Evolutionary conservation across 2,888 invertebrate genomes (phyloP), one percentile per base, ranked within the genome.

Genomic region (Fragum whitleyi): DNA sequence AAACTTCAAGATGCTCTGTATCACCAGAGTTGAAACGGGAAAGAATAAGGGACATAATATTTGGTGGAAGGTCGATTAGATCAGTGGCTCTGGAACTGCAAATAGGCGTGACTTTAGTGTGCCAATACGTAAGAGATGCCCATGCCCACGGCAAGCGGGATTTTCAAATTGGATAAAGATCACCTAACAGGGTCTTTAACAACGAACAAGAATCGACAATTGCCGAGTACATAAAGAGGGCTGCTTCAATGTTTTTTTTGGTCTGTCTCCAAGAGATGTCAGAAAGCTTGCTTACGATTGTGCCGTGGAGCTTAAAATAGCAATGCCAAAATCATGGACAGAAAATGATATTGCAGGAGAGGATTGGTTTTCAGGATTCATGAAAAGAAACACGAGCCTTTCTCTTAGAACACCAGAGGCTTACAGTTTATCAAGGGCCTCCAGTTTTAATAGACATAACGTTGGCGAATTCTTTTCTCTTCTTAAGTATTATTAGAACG

Each of bases 361-460:
- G 21, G 78, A 78, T 28, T 78, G 78, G 79, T 79, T 74, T 65
- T 74, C 74, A 2, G 74, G 70, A 19, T 79, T 79, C 53, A 57
- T 79, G 42, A 70, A 75, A 47, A 61, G 74, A 28, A 78, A 78
- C 42, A 57, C 68, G 32, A 47, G 72, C 92, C 69, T 77, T 21
- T 73, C 78, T 19, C 73, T 78, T 28, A 55, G 73, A 21, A 78
- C 73, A 47, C 73, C 73, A n/a, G 78, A 78, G 28, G 74, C 79
- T 16, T 70, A 74, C 0, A 74, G 73, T 39, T 51, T 78, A n/a
- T 42, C 78, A 0, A 61, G 74, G 62, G 62, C 62, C 11, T 71
- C 78, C 9, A 70, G 70, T 28, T 78, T 78, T 53, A 78, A 78
- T 70, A 74, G 21, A 67, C 26, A 1, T n/a, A 74, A 79, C 51